Base-by-base conservation (phyloP, 2,797 vertebrate species). In the Rhabdomys pumilio region DNA sequence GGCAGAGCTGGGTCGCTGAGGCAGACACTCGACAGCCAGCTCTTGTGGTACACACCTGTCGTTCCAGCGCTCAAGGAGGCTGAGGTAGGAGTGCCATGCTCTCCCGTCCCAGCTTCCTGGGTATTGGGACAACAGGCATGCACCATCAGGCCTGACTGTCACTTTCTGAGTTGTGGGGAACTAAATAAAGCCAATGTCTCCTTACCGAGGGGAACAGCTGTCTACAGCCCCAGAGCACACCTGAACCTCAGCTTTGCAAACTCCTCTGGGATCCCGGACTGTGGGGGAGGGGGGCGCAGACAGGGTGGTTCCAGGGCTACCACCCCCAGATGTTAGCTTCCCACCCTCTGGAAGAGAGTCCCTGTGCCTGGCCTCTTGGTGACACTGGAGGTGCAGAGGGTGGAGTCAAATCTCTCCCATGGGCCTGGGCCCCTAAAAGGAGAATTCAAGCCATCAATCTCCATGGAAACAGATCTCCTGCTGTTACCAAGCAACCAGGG, bases 401-500 rank as follows among this genome's bases (percentile, higher is more conserved):
- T n/a, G 72, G 13, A 14, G 80, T n/a, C 3, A 4, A 91, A 73
- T 15, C 20, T 44, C 34, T 86, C 38, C 90, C 88, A 24, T 9
- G 13, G 44, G 77, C 79, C 77, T 10, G 57, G 55, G 87, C 26
- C 7, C 89, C 86, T 41, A 20, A 67, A 44, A 47, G 0, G 65
- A 82, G 89, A 96, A 95, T 50, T 22, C 0, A 34, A 92, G 76
- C 80, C 86, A 84, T 14, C 0, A 0, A 92, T 47, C 47, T 47
- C 93, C 75, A 67, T 10, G 83, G 90, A 90, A 96, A 95, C 0
- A 0, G 84, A 83, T 84, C 61, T 3, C 84, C 81, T 95, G 89
- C 24, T 4, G 2, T 81, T 89, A 69, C 97, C 87, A 87, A 75
- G 96, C 90, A 97, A 96, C 91, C 90, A 61, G 90, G 81, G 87